A percentile compares a stretch with the other conserved stretches of the same genome.
These are phyloP conservation scores for Lasioglossum lativentre DNA, from an alignment of 2,888 invertebrate genomes.

Conservation along the genomic window DNA sequence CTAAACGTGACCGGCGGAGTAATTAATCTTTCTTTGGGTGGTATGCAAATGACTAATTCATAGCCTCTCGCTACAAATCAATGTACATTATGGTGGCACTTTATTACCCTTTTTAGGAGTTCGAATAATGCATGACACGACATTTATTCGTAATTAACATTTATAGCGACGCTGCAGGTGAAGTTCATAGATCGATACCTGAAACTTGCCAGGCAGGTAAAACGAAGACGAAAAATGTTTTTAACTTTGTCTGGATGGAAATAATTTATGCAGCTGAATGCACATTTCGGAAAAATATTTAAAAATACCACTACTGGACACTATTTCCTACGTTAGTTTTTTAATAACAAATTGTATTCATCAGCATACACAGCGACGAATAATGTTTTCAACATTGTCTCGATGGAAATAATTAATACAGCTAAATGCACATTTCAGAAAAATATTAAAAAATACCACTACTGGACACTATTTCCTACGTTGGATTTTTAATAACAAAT, in stretches of 20 bases:
- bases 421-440: too few relatives aligned
- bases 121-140: constrained; percentile 22
- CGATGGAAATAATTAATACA: neutral
- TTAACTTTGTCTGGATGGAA: neutral
- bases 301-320: neutral
- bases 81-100: constrained; percentile 8
- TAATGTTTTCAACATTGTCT: neutral
- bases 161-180: neutral
- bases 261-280: neutral
- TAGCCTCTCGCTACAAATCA: constrained; percentile 12
- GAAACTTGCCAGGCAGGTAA: neutral
- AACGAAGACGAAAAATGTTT: neutral
- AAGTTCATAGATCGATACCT: constrained; percentile 6
- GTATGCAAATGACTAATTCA: constrained; percentile 8
- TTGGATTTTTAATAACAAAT: too few relatives aligned
- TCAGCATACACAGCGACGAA: too few relatives aligned
- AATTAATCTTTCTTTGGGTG: constrained; percentile 9
- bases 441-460: neutral
- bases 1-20: neutral
- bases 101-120: constrained; percentile 20
- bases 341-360: too few relatives aligned
- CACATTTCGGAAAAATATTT: too few relatives aligned
- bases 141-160: constrained; percentile 10
- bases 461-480: neutral
- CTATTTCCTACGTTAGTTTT: neutral